A percentile compares a stretch with the other conserved stretches of the same genome.
Conservation (phyloP, 2,797 vertebrate genomes). For the Eidolon dupreanum region DNA sequence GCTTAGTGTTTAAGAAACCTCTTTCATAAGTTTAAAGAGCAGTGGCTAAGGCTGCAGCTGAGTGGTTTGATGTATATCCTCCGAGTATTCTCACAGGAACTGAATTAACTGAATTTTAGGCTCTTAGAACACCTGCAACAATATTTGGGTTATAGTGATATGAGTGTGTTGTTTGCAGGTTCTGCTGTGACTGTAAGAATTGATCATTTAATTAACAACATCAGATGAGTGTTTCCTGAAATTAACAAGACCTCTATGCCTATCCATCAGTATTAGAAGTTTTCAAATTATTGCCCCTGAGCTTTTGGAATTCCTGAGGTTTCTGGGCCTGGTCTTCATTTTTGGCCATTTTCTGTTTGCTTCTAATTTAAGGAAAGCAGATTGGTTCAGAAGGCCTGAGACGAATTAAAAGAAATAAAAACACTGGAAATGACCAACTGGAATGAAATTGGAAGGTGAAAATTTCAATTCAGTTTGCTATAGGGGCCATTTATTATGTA, state of each 20-base stretch:
- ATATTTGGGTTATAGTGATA: conserved; percentile 6
- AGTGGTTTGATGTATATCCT: background rate
- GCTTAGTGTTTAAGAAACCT: background rate
- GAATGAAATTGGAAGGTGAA: conserved; percentile 43
- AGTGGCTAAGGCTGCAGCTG: background rate
- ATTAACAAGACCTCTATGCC: background rate
- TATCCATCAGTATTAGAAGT: background rate
- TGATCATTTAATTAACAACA: conserved; percentile 43
- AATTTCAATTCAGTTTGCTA: background rate
- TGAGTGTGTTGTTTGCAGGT: background rate
- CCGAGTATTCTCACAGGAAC: background rate
- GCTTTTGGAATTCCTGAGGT: background rate
- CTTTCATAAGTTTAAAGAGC: background rate
- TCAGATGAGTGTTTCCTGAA: conserved; percentile 18
- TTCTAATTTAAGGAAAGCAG: background rate
- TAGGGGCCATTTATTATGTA: background rate
- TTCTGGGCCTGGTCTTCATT: background rate
- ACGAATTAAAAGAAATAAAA: conserved; percentile 35
- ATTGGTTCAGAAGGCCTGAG: conserved; percentile 13
- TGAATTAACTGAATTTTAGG: conserved; percentile 28
- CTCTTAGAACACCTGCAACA: background rate
- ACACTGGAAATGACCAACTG: conserved; percentile 16
- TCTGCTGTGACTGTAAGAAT: background rate
- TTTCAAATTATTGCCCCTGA: background rate
- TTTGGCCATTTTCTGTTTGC: conserved; percentile 33